Percentiles rank a stretch among this genome's conserved stretches.
These are phyloP conservation scores for Drosophila paranaensis DNA, from an alignment of 2,888 invertebrate genomes.

Conservation along the genomic window DNA sequence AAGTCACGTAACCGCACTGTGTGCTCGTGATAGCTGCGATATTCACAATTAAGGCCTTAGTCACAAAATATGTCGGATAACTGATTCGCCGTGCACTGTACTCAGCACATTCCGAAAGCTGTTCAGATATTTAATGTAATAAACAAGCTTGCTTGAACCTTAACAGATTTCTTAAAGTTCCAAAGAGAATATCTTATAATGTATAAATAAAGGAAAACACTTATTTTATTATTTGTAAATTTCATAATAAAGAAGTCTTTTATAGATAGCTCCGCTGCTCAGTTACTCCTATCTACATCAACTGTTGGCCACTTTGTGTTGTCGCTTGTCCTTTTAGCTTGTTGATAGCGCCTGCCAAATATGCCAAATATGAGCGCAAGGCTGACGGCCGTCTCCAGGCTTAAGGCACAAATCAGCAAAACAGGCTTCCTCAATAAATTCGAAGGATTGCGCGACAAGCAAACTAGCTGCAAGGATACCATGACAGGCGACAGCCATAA, in stretches of 20 bases:
- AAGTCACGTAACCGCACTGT: slow-evolving; percentile 65
- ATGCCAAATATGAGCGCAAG: slow-evolving; percentile 63
- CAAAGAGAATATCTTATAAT: too few species aligned
- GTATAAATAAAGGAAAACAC: too few species aligned
- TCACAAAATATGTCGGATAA: slow-evolving; percentile 20
- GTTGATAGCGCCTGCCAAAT: slow-evolving; percentile 43
- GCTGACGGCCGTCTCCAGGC: slow-evolving; percentile 43
- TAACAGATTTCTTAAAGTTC: neutral
- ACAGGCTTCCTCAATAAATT: slow-evolving; percentile 79
- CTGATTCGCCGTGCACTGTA: slow-evolving; percentile 18
- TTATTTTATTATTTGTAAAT: too few species aligned
- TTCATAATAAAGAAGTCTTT: too few species aligned
- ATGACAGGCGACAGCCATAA: slow-evolving; percentile 79
- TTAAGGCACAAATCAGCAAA: slow-evolving; percentile 40
- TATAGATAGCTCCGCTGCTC: neutral
- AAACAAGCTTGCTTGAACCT: neutral
- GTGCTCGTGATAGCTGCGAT: slow-evolving; percentile 41
- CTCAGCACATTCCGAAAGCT: neutral
- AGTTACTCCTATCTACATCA: neutral
- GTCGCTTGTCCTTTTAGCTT: slow-evolving; percentile 44
- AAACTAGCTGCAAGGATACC: slow-evolving; percentile 39
- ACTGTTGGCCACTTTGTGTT: neutral
- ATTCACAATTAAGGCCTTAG: slow-evolving; percentile 36
- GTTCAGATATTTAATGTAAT: neutral
- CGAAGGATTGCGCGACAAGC: slow-evolving; percentile 28